Evolutionary conservation across 2,797 vertebrate genomes (phyloP).

Genomic region (Syngnathus rostellatus): DNA sequence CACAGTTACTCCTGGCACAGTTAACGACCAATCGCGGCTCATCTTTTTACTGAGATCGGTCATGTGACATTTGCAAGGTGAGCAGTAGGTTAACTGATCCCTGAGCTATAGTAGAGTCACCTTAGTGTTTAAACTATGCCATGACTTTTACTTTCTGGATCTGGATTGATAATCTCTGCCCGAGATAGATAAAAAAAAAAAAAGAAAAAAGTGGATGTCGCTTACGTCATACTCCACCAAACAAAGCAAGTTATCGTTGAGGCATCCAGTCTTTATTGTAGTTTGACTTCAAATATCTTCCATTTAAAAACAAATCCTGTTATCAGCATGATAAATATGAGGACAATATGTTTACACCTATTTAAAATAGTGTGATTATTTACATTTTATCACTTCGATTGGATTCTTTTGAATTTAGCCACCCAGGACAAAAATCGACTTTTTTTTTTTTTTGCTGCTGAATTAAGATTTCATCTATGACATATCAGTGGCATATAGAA

Average conservation of each 20-base stretch:
- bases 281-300: conserved; percentile 57
- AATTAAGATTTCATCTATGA: conserved; percentile 29
- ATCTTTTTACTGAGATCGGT: too few species aligned
- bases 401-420: conserved; percentile 13
- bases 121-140: too few species aligned
- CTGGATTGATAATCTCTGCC: too few species aligned
- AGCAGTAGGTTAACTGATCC: too few species aligned
- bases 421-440: conserved; percentile 8
- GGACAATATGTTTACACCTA: conserved; percentile 64
- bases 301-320: conserved; percentile 63
- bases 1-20: too few species aligned
- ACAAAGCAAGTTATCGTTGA: conserved; percentile 19
- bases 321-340: conserved; percentile 68
- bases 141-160: too few species aligned
- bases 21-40: too few species aligned
- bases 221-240: too few species aligned
- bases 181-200: too few species aligned
- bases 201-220: too few species aligned
- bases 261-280: conserved; percentile 70
- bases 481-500: conserved; percentile 2
- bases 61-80: too few species aligned
- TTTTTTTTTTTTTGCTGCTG: conserved; percentile 4
- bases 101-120: too few species aligned
- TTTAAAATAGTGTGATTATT: conserved; percentile 66
- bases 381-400: conserved; percentile 50